These are phyloP conservation scores for Apis laboriosa DNA, from an alignment of 1,140 invertebrate genomes.

Conservation along the genomic window DNA sequence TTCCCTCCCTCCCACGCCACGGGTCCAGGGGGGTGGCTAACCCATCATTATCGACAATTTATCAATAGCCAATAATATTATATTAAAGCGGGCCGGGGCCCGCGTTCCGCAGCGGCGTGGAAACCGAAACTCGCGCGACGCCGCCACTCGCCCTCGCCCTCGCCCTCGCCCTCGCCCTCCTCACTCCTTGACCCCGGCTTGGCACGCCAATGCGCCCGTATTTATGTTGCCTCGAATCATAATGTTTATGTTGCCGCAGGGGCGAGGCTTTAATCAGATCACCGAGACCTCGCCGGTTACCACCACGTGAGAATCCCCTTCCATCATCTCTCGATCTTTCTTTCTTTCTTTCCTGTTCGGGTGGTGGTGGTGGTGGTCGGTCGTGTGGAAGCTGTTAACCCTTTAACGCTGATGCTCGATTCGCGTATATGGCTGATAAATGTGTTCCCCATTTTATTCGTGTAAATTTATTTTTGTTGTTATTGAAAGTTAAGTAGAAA, in stretches of 20 bases:
- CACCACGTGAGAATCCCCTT: slow-evolving; percentile 54
- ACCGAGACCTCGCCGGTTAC: slow-evolving; percentile 60
- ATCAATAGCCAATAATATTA: slow-evolving; percentile 83
- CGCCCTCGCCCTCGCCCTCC: background rate
- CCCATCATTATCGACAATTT: slow-evolving; percentile 82
- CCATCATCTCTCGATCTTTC: background rate
- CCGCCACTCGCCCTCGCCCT: background rate
- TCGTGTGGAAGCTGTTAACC: too few relatives aligned
- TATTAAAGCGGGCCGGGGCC: slow-evolving; percentile 77
- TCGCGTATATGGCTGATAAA: too few relatives aligned
- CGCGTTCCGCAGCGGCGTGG: slow-evolving; percentile 66
- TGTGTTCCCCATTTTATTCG: too few relatives aligned
- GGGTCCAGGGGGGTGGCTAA: slow-evolving; percentile 58
- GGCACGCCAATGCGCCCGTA: slow-evolving; percentile 65
- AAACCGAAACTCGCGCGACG: slow-evolving; percentile 61
- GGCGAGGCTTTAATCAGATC: slow-evolving; percentile 72
- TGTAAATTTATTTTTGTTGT: too few relatives aligned
- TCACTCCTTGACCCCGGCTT: too few relatives aligned
- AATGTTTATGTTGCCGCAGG: slow-evolving; percentile 73
- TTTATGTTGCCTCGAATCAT: slow-evolving; percentile 76
- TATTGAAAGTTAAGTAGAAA: too few relatives aligned
- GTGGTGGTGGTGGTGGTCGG: too few relatives aligned
- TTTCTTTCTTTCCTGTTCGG: too few relatives aligned
- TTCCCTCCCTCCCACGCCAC: slow-evolving; percentile 56
- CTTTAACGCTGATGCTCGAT: too few relatives aligned